Base-by-base conservation (phyloP, 1,140 invertebrate genomes). In the Bombyx mandarina region DNA sequence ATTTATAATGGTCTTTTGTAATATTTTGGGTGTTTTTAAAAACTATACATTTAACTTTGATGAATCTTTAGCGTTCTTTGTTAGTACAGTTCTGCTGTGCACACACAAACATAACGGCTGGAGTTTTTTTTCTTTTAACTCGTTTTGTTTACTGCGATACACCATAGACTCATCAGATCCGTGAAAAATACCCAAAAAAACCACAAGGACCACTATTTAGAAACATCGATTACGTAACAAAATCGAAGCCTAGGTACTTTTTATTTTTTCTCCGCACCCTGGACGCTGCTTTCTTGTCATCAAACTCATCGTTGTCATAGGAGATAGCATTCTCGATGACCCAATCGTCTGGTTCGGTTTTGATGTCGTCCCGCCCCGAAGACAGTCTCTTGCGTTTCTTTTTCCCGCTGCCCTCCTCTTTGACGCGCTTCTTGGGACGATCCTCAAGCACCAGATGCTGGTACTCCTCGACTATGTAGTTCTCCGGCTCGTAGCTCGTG, bases 231-330 rank as follows among this genome's bases (percentile, higher is more conserved):
- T 81, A 86, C 43, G 80, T 82, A 6, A 84, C 81, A 65, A 84
- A 84, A 54, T 86, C 79, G 45, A 82, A 84, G 0, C 81, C 83
- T 4, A 86, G 51, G 58, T 85, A 86, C 63, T 85, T 85, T 57
- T 85, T 85, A 79, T 86, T 86, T 83, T 83, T 86, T 61, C 83
- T 70, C 53, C 83, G 66, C 1, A 83, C 83, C 22, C 83, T 54
- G 0, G 75, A 72, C 0, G 66, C 60, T 0, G 74, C 74, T 45
- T 85, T 83, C 12, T 75, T 79, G 7, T 85, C 82, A 35, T 83
- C 81, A 51, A 73, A 82, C 9, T 84, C 82, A 4, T 84, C 81
- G 42, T 77, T 73, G 0, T 83, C 80, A 57, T 75, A 84, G 0
- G 67, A 69, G 12, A 69, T 62, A 22, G 59, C 74, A 26, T 77